Conservation (phyloP, 2,113 vertebrate genomes). For the Excalfactoria chinensis region DNA sequence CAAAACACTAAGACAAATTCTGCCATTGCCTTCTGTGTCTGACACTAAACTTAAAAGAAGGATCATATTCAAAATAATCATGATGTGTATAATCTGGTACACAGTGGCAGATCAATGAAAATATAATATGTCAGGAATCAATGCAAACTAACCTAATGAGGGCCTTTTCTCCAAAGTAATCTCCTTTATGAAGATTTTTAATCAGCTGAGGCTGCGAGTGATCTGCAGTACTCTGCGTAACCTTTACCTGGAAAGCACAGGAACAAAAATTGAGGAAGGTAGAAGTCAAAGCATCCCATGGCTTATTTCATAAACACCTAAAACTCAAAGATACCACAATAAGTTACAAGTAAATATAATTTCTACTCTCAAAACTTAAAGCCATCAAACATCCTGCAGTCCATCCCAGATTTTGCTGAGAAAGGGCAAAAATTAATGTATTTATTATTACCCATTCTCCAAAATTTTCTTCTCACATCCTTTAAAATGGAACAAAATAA, state of each 20-base stretch:
- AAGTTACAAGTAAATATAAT: neutral
- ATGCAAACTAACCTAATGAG: conserved; percentile 86
- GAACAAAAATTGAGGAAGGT: neutral
- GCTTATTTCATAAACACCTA: neutral
- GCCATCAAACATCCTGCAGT: neutral
- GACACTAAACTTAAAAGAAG: neutral
- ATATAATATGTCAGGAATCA: neutral
- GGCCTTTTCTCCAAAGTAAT: conserved; percentile 95
- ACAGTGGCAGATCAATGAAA: neutral
- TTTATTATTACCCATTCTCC: neutral
- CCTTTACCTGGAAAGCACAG: conserved; percentile 81
- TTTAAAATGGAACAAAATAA: neutral
- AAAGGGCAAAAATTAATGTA: neutral
- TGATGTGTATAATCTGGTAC: neutral
- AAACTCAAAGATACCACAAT: neutral
- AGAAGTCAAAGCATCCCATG: neutral
- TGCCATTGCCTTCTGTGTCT: neutral
- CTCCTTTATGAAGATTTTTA: conserved; percentile 89
- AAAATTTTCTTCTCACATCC: neutral
- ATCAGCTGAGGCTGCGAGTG: conserved; percentile 87
- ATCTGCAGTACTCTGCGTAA: conserved; percentile 88
- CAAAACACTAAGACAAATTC: neutral
- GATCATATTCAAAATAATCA: neutral
- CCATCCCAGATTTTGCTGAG: neutral
- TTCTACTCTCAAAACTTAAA: neutral